A percentile compares a stretch with the other conserved stretches of the same genome.
These are phyloP conservation scores for Drosophila testacea DNA, from an alignment of 2,888 invertebrate species.

Conservation along the genomic window DNA sequence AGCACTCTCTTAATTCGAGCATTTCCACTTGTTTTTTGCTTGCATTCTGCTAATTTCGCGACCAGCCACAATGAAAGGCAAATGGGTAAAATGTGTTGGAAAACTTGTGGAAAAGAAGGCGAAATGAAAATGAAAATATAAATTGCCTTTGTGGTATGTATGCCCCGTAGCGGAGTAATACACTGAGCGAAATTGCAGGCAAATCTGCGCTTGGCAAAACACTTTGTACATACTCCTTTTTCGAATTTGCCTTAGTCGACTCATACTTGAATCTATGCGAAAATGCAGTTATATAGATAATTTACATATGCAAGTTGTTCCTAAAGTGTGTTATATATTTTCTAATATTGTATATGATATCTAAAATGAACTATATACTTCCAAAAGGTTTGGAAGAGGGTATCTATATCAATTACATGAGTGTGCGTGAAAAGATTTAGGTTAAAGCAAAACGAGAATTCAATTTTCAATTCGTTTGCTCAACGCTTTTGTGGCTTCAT, in stretches of 20 bases:
- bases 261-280: background rate
- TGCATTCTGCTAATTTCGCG: slow-evolving; percentile 65
- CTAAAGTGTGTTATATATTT: background rate
- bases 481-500: slow-evolving; percentile 69
- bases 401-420: background rate
- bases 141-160: slow-evolving; percentile 58
- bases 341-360: background rate
- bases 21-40: slow-evolving; percentile 17
- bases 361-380: background rate
- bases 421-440: slow-evolving; percentile 9
- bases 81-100: slow-evolving; percentile 38
- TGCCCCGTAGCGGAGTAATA: slow-evolving; percentile 10
- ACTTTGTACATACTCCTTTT: background rate
- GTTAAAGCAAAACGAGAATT: slow-evolving; percentile 5
- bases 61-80: slow-evolving; percentile 62
- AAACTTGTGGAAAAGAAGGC: slow-evolving; percentile 32
- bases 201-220: slow-evolving; percentile 22
- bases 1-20: background rate
- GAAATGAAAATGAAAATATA: slow-evolving; percentile 66
- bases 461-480: slow-evolving; percentile 53
- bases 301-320: background rate
- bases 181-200: slow-evolving; percentile 28
- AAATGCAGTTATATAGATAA: background rate
- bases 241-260: background rate
- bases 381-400: background rate